Evolutionary conservation across 2,888 invertebrate species (phyloP).

Genomic region (Pasiphila rectangulata): DNA sequence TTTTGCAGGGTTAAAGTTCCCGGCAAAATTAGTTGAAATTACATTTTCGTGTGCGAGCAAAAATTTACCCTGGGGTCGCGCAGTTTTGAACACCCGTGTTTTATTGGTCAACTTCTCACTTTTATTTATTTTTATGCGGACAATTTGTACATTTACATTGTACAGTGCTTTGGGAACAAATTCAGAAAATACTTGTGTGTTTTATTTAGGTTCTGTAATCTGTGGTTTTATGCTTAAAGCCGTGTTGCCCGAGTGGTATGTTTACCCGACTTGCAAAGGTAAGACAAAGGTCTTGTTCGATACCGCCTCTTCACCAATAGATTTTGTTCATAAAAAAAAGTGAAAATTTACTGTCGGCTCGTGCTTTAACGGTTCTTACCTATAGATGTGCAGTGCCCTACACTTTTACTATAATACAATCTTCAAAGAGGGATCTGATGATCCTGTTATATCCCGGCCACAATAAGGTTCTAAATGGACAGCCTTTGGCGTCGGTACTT

Average conservation of each 20-base stretch:
- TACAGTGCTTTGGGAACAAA: conserved; percentile 1
- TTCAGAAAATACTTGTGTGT: background rate
- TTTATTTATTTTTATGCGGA: conserved; percentile 16
- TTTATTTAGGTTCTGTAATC: background rate
- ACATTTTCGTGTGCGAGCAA: conserved; percentile 29
- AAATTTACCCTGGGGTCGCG: conserved; percentile 32
- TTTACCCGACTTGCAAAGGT: too few species aligned
- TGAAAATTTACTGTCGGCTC: too few species aligned
- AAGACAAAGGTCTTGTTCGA: too few species aligned
- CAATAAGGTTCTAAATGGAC: conserved; percentile 3
- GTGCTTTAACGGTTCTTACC: too few species aligned
- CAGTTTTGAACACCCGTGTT: conserved; percentile 30
- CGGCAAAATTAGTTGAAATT: conserved; percentile 48
- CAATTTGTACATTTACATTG: conserved; percentile 5
- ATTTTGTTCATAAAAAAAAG: too few species aligned
- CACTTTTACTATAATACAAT: too few species aligned
- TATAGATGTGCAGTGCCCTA: too few species aligned
- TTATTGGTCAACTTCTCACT: conserved; percentile 33
- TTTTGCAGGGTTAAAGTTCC: conserved; percentile 37
- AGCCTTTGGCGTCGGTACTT: conserved; percentile 34
- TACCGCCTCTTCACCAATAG: too few species aligned
- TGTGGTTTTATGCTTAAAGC: too few species aligned
- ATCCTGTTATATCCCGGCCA: background rate
- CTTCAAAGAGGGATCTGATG: too few species aligned
- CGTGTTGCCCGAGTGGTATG: too few species aligned